Evolutionary conservation across 2,113 vertebrate genomes (phyloP).

Genomic region (Kobus ellipsiprymnus): DNA sequence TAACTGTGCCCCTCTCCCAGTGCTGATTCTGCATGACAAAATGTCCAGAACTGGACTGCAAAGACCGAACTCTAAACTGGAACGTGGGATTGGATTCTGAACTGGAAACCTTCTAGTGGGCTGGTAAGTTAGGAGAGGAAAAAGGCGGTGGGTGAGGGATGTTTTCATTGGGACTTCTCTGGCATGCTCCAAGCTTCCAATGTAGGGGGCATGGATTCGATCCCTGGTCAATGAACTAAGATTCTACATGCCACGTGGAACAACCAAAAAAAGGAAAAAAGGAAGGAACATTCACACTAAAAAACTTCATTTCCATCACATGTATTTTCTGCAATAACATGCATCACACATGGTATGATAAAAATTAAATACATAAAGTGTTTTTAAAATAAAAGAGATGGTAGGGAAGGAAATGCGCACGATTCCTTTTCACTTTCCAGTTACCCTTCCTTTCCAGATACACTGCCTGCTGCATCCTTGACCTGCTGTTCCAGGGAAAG

Average conservation of each 20-base stretch:
- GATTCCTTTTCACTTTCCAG: not conserved
- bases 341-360: not conserved
- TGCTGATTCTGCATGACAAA: not conserved
- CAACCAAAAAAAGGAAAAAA: not conserved
- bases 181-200: not conserved
- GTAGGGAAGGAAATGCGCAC: not conserved
- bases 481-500: slow-evolving; percentile 52
- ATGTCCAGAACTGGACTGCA: not conserved
- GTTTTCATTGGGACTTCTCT: not conserved
- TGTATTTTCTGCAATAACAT: not conserved
- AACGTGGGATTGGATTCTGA: not conserved
- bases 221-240: not conserved
- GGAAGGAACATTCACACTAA: not conserved
- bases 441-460: not conserved
- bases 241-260: not conserved
- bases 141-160: not conserved
- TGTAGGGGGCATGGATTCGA: not conserved
- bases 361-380: not conserved
- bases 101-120: not conserved
- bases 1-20: not conserved
- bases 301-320: not conserved
- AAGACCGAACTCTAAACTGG: not conserved
- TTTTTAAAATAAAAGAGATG: slow-evolving; percentile 5
- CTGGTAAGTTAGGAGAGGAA: not conserved
- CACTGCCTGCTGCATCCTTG: not conserved